phyloP scores from a whole-genome alignment of 2,113 vertebrate genomes.

The Corythornis vintsioides region DNA sequence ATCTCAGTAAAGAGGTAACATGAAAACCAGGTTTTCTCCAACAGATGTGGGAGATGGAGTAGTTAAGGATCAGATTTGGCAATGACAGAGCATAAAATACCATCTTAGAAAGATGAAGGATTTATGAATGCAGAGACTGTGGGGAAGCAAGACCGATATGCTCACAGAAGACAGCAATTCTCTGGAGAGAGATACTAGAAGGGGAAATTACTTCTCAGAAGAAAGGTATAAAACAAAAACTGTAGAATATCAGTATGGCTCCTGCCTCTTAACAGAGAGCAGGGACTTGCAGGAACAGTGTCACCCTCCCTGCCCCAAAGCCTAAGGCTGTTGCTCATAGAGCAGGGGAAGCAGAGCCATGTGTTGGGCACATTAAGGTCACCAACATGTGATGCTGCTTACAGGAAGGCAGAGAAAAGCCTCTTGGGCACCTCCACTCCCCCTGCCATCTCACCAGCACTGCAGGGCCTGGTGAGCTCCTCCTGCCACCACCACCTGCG shows the following conservation, averaged over 20 bases:
- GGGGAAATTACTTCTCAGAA: conserved; percentile 1
- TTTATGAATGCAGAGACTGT: conserved; percentile 37
- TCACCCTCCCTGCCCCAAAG: neutral
- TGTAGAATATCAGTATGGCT: neutral
- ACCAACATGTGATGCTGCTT: neutral
- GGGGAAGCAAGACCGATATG: conserved; percentile 11
- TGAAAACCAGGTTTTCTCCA: neutral
- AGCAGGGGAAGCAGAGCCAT: neutral
- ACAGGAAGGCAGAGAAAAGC: neutral
- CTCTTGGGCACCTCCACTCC: neutral
- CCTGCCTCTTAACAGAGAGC: neutral
- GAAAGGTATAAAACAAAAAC: neutral
- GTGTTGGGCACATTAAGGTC: neutral
- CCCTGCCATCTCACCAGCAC: neutral
- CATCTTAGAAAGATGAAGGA: conserved; percentile 10
- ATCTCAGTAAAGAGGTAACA: neutral
- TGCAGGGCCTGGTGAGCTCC: neutral
- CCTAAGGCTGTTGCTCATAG: neutral
- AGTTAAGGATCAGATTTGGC: neutral
- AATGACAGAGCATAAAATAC: neutral
- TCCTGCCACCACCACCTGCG: fast-evolving
- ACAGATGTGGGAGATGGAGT: neutral
- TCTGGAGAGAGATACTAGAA: neutral
- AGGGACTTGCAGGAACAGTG: neutral
- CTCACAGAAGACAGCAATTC: conserved; percentile 6